Base-by-base conservation (phyloP, 2,113 vertebrate species). In the Anser cygnoides region DNA sequence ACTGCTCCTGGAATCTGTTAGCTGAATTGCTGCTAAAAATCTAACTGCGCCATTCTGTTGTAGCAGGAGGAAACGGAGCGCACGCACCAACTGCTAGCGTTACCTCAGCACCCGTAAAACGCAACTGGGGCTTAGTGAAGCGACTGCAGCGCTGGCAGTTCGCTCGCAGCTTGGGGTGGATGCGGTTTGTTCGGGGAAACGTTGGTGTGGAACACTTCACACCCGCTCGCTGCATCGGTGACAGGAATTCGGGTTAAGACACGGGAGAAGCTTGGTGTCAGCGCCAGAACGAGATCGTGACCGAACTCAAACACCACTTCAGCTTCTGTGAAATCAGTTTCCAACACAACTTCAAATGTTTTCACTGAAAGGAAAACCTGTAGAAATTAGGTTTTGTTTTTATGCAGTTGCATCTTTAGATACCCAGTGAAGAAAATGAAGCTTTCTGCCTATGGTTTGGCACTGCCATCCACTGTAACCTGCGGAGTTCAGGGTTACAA, bases 181-280 rank as follows among this genome's bases (percentile, higher is more conserved):
- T 5, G 49, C 55, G 52, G 59, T 35, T 41, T 25, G 0, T 23
- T 67, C 11, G 55, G 14, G 13, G 3, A 3, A 62, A 20, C 3
- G 3, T 0, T 25, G 12, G 33, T 1, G 50, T 26, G 50, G 28
- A 54, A 37, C 3, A 6, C 10, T 28, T n/a, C 52, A 3, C 6
- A 12, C 33, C 23, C 46, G 4, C 6, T n/a, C 4, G 1, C 52
- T 52, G 37, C 46, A 29, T 2, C 2, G 4, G 13, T 5, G 59
- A 23, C 2, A 13, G 43, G 4, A 12, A 9, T 11, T 28, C 37
- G 17, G 25, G 31, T 49, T 12, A 46, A 54, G 73, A 10, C 33
- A 19, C 2, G 66, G 14, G 41, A 61, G 54, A 28, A 37, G 11
- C 33, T 78, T 65, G 28, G 31, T 3, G 7, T 19, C 21, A 57